Base-by-base conservation (phyloP, 2,888 invertebrate species). In the Microplitis manilae region DNA sequence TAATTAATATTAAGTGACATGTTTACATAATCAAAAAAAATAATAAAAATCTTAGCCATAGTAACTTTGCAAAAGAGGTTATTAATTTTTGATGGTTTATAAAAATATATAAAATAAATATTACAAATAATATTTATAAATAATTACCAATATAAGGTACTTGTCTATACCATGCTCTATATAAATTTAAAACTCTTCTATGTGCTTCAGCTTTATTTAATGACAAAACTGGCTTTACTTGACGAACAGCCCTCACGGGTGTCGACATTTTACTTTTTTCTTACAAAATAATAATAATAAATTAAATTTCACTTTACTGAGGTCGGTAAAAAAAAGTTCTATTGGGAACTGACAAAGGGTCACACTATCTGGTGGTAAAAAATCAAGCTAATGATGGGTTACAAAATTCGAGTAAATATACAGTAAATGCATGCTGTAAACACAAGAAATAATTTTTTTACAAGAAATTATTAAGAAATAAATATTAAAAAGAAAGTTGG, bases 121-220 rank as follows among this genome's bases (percentile, higher is more conserved):
- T 9, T 13, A 50, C 0, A 50, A 50, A 50, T 13, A 2, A 30
- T 50, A 5, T 79, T 74, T 72, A 86, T 84, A 83, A 41, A 67
- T 80, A 92, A 94, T 92, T 92, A 97, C 98, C 94, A 86, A 97
- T 92, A 89, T 94, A 94, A 6, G 98, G 98, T 79, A 97, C 92
- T 90, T 97, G 96, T 82, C 98, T 94, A 90, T 95, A 96, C 97
- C 98, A 98, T 76, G 97, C 95, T 91, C 95, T 97, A 90, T 98
- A 98, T 76, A 98, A 92, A 90, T 94, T 96, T 7, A 98, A 88
- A 1, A 96, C 98, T 89, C 97, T 93, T 87, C 93, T 92, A 84
- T 93, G 94, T 1, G 98, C 97, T 89, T 98, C 97, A 4, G 90
- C 91, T 65, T 91, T 91, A 88, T 94, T 94, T 73, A 94, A 85